A percentile compares a stretch with the other conserved stretches of the same genome.
Evolutionary conservation across 2,797 vertebrate species (phyloP).

Genomic region (Cryptoblepharus egeriae): DNA sequence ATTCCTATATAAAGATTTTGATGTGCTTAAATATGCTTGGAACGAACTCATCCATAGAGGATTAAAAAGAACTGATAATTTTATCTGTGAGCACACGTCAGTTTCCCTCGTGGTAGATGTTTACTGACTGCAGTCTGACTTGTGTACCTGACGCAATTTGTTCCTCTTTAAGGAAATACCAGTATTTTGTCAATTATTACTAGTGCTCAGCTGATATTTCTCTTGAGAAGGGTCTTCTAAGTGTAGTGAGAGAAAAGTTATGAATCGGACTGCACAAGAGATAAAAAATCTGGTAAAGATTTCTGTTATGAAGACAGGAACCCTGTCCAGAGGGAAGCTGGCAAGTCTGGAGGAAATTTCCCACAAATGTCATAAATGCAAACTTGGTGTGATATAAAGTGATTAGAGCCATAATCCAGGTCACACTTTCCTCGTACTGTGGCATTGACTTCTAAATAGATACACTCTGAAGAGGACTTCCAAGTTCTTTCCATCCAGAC

Average conservation of each 20-base stretch:
- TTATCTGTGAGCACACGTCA: not conserved
- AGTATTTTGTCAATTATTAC: not conserved
- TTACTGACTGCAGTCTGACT: not conserved
- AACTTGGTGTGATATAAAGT: too few species aligned
- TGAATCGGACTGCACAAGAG: not conserved
- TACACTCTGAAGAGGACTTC: too few species aligned
- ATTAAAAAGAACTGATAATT: not conserved
- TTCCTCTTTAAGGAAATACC: too few species aligned
- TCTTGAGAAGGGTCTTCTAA: not conserved
- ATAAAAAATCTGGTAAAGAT: not conserved
- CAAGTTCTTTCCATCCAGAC: not conserved
- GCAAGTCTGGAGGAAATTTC: not conserved
- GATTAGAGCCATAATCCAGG: too few species aligned
- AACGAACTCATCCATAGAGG: slow-evolving; percentile 33
- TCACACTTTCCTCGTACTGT: too few species aligned
- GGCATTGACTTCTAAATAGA: too few species aligned
- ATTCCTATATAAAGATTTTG: slow-evolving; percentile 41
- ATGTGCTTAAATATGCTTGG: slow-evolving; percentile 26
- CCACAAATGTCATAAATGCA: not conserved
- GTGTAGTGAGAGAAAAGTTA: not conserved
- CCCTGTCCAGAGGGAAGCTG: not conserved
- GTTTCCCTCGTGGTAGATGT: not conserved
- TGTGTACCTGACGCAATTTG: too few species aligned
- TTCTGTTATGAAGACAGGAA: not conserved
- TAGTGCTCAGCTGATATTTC: too few species aligned